phyloP scores from a whole-genome alignment of 1,140 invertebrate species.

The Cyphomyrmex costatus region DNA sequence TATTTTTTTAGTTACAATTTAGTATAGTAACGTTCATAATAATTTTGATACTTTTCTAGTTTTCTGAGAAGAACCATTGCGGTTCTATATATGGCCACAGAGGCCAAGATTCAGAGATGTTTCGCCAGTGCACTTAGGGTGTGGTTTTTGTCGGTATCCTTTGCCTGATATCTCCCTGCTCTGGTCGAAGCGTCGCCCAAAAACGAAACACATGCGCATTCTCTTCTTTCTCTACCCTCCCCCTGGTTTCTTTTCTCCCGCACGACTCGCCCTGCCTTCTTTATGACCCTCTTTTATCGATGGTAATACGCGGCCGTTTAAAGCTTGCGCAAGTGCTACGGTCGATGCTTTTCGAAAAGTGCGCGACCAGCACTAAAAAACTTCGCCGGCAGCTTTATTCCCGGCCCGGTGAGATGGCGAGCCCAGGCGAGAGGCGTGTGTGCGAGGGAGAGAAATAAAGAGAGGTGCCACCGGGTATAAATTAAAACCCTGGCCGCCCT shows the following conservation, averaged over 20 bases:
- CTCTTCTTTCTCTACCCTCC: constrained; percentile 25
- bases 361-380: constrained; percentile 71
- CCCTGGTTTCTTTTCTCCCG: not conserved
- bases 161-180: not conserved
- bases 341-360: constrained; percentile 68
- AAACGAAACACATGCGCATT: constrained; percentile 50
- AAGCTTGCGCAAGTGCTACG: constrained; percentile 45
- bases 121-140: constrained; percentile 13
- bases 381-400: constrained; percentile 60
- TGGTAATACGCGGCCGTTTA: constrained; percentile 71
- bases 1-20: not conserved
- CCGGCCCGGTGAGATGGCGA: constrained; percentile 29
- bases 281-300: constrained; percentile 68
- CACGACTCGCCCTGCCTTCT: constrained; percentile 40
- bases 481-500: constrained; percentile 43
- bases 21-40: not conserved
- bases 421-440: not conserved
- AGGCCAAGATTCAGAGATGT: constrained; percentile 25
- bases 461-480: constrained; percentile 45
- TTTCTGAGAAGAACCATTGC: not conserved
- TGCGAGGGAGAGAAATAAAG: constrained; percentile 22
- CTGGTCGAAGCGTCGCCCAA: constrained; percentile 6
- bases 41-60: not conserved
- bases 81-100: constrained; percentile 11
- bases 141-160: constrained; percentile 18